Evolutionary conservation across 2,113 vertebrate genomes (phyloP), one percentile per base, ranked within the genome.

Genomic region (Struthidea cinerea): DNA sequence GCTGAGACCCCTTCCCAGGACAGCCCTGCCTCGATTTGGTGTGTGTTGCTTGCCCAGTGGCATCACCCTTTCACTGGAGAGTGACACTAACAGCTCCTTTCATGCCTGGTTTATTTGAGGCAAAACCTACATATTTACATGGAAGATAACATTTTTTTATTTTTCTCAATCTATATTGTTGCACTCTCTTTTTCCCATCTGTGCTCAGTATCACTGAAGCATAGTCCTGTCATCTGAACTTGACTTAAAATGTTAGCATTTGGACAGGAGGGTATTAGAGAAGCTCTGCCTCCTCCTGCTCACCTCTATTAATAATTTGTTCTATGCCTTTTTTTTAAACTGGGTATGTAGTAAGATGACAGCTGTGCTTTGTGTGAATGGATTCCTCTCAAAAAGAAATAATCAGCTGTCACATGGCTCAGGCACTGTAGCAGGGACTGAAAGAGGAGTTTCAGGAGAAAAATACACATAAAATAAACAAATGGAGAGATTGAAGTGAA

Each of bases 371-470:
- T 65, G 15, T 59, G 67, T 44, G 63, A 92, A 37, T 84, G 42
- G 52, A 74, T 90, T 95, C 92, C 67, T 93, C 50, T 76, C 69
- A 73, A 57, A 94, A 23, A 95, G 70, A 93, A 91, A 91, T 80
- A 93, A 90, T 79, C 76, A 89, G 67, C 81, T 94, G 59, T 91
- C 64, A 73, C 42, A 42, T 50, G 50, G 33, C 41, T 71, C 42
- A 84, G 84, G 56, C 27, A 50, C 55, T 67, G 15, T 33, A 87
- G 23, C 56, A 89, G 39, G 65, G 32, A 55, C n/a, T 3, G 3
- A 84, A 88, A 73, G 63, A 79, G 12, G 18, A 82, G 4, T 27
- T 89, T 47, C 69, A 76, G 41, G 30, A 88, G 39, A 50, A 86
- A 75, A 65, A 49, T 18, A 6, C 11, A 33, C 33, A 10, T 64